A percentile compares a stretch with the other conserved stretches of the same genome.
Evolutionary conservation across 2,888 invertebrate species (phyloP).

Genomic region (Cheilosia scutellata): DNA sequence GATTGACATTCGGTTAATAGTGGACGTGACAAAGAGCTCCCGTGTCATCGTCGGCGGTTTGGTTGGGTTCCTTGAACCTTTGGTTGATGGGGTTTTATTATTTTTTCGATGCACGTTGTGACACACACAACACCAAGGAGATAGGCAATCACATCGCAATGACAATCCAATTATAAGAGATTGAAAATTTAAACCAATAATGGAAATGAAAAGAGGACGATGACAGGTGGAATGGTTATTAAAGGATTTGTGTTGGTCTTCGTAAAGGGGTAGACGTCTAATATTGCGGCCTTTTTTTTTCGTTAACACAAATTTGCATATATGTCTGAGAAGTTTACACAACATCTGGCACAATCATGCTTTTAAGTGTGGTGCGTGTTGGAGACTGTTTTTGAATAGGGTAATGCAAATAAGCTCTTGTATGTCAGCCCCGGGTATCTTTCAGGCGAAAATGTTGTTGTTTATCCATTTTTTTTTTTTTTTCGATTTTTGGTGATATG

Average conservation of each 20-base stretch:
- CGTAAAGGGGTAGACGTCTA: not conserved
- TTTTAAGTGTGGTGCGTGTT: too few relatives aligned
- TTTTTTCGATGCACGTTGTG: conserved; percentile 31
- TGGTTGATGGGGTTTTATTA: conserved; percentile 4
- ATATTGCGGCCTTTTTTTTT: too few relatives aligned
- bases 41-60: conserved; percentile 11
- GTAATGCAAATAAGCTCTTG: too few relatives aligned
- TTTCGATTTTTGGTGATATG: too few relatives aligned
- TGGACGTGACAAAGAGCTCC: conserved; percentile 69
- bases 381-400: too few relatives aligned
- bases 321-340: too few relatives aligned
- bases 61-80: conserved; percentile 2
- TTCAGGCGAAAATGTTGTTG: too few relatives aligned
- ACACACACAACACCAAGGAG: conserved; percentile 14
- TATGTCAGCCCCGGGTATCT: too few relatives aligned
- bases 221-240: conserved; percentile 42
- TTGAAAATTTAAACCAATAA: conserved; percentile 70
- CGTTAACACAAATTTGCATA: too few relatives aligned
- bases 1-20: conserved; percentile 74
- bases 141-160: conserved; percentile 56
- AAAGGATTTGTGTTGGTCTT: not conserved
- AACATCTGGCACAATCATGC: too few relatives aligned
- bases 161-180: conserved; percentile 70
- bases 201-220: conserved; percentile 18
- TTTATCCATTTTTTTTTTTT: too few relatives aligned